These are phyloP conservation scores for Drosophila murphyi DNA, from an alignment of 1,140 invertebrate genomes.

Conservation along the genomic window DNA sequence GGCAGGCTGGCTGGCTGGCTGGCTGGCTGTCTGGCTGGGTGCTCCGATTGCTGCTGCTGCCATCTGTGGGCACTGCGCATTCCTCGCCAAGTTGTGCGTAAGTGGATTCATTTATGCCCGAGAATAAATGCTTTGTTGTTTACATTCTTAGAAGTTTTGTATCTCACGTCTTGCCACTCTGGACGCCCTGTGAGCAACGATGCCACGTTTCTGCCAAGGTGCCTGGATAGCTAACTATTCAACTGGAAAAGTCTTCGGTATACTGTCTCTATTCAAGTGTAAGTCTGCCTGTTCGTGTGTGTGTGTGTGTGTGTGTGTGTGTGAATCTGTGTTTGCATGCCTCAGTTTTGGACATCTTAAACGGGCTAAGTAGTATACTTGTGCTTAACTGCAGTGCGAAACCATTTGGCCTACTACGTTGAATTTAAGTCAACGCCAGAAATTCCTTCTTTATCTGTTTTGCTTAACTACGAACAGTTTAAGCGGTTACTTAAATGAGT, in stretches of 20 bases:
- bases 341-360: constrained; percentile 19
- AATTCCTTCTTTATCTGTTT: constrained; percentile 12
- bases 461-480: constrained; percentile 4
- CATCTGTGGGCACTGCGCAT: constrained; percentile 15
- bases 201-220: constrained; percentile 24
- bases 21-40: constrained; percentile 1
- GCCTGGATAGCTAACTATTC: constrained; percentile 41
- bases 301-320: background rate
- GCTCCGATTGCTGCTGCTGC: background rate
- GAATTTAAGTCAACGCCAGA: constrained; percentile 30
- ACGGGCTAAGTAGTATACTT: constrained; percentile 2
- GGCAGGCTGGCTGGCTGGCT: background rate
- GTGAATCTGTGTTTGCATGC: constrained; percentile 17
- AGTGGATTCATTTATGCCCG: constrained; percentile 76
- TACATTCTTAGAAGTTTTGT: constrained; percentile 78
- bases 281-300: constrained; percentile 3
- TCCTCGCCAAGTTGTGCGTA: constrained; percentile 49
- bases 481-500: constrained; percentile 24
- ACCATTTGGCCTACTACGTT: constrained; percentile 15
- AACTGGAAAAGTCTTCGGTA: constrained; percentile 49
- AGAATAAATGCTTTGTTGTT: constrained; percentile 79
- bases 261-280: constrained; percentile 17
- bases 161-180: constrained; percentile 65
- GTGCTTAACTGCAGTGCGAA: constrained; percentile 7
- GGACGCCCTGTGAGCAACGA: constrained; percentile 38